Evolutionary conservation across 2,113 vertebrate species (phyloP).

Genomic region (Heterotis niloticus): DNA sequence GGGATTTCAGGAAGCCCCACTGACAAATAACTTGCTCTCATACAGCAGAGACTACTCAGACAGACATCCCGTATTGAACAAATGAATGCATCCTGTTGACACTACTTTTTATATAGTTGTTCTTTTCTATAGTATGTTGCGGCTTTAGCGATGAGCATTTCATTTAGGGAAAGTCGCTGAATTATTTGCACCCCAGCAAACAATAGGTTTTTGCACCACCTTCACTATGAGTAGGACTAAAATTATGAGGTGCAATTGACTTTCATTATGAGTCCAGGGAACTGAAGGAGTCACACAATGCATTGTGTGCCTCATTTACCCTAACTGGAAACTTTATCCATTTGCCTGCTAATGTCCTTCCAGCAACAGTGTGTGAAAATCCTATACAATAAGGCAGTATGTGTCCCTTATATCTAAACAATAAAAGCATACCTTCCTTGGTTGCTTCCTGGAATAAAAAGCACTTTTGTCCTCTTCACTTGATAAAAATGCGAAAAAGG

Average conservation of each 20-base stretch:
- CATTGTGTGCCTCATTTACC: too few species aligned
- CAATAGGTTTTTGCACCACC: too few species aligned
- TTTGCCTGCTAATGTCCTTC: conserved; percentile 57
- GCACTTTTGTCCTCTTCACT: not conserved
- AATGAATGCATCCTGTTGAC: too few species aligned
- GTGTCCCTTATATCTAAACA: not conserved
- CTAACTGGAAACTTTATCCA: too few species aligned
- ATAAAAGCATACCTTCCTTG: not conserved
- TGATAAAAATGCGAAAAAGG: not conserved
- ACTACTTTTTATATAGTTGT: too few species aligned
- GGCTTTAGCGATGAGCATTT: too few species aligned
- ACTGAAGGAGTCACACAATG: too few species aligned
- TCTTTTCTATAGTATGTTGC: too few species aligned
- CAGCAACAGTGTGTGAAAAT: conserved; percentile 48
- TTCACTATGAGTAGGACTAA: conserved; percentile 30
- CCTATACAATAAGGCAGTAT: not conserved
- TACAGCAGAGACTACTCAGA: not conserved
- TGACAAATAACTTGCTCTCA: not conserved
- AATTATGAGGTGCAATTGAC: conserved; percentile 17
- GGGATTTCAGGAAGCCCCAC: conserved; percentile 2
- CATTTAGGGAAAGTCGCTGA: too few species aligned
- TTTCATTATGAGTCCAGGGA: too few species aligned
- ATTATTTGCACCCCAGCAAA: too few species aligned
- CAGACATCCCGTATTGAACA: not conserved
- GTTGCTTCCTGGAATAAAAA: not conserved